Base-by-base conservation (phyloP, 2,888 invertebrate genomes). In the Ophion ellenae region DNA sequence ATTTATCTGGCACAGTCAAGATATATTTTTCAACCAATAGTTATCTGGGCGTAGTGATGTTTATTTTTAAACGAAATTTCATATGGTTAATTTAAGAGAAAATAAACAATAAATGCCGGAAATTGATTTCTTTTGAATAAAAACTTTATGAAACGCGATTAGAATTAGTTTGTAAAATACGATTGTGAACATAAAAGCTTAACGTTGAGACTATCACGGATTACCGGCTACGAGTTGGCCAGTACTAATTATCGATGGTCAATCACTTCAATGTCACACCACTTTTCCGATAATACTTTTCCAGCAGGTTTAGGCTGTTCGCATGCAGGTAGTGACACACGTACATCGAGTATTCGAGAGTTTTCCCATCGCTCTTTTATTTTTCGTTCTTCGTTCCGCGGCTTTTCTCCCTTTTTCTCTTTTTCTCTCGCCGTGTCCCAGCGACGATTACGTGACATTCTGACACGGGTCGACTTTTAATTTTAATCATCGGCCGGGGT, bases 401-500 rank as follows among this genome's bases (percentile, higher is more conserved):
- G 84, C 64, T 69, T 80, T 80, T 73, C 10, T 59, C 74, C 45
- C 53, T 66, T 36, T 36, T 71, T 74, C 14, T 53, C 53, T 53
- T 11, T 53, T 17, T 53, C 53, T 53, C 53, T 53, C 53, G 40
- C 59, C 80, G 73, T 76, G 59, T 76, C 70, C 53, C 57, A 66
- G 28, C 61, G 71, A 59, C 82, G 85, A 87, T 85, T 81, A 87
- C 89, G 89, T 83, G 90, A 66, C 73, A 67, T 78, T 86, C 83
- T 90, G 90, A 90, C 91, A 91, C 88, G 88, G 88, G 87, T 87
- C 87, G 90, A 92, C 90, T 92, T 91, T 91, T 91, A 92, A 92
- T 91, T 92, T 92, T 91, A 90, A 92, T 91, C 89, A 92, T 91
- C 91, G 89, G 89, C 90, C 88, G 83, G 91, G 90, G 91, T 91